These are phyloP conservation scores for Potamilus streckersoni DNA, from an alignment of 1,140 invertebrate species.

Conservation along the genomic window DNA sequence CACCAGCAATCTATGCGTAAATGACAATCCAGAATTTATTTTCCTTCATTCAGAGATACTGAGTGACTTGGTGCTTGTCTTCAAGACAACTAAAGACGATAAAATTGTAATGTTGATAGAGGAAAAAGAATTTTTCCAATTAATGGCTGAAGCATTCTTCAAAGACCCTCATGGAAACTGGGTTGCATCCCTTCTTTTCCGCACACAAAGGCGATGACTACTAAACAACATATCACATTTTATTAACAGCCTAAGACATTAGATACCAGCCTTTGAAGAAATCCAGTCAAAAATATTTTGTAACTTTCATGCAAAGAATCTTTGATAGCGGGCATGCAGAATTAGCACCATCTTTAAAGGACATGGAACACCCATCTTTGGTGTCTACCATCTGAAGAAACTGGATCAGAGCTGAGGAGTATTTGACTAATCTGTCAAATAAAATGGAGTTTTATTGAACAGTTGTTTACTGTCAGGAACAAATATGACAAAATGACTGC, in stretches of 20 bases:
- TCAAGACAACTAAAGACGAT: neutral
- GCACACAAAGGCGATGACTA: neutral
- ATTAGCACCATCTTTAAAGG: slow-evolving; percentile 3
- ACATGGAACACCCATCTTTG: slow-evolving; percentile 3
- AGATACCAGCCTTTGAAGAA: slow-evolving; percentile 2
- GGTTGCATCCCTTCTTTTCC: neutral
- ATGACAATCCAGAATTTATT: too few species aligned
- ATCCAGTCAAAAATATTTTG: slow-evolving; percentile 28
- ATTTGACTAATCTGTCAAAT: slow-evolving; percentile 26
- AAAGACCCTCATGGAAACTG: neutral
- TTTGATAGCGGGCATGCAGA: slow-evolving; percentile 32
- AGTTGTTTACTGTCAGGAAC: too few species aligned
- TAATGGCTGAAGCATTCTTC: neutral
- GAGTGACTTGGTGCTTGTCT: neutral
- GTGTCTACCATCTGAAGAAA: slow-evolving; percentile 2
- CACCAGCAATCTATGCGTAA: too few species aligned
- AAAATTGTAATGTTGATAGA: neutral
- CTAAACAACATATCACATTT: neutral
- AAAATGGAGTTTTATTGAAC: neutral
- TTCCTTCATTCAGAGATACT: neutral
- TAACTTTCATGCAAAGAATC: slow-evolving; percentile 29
- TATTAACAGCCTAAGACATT: slow-evolving; percentile 4
- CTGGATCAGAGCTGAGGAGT: slow-evolving; percentile 14
- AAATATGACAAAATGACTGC: too few species aligned
- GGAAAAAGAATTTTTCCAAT: neutral